Base-by-base conservation (phyloP, 2,888 invertebrate genomes). In the Tachina lurida region DNA sequence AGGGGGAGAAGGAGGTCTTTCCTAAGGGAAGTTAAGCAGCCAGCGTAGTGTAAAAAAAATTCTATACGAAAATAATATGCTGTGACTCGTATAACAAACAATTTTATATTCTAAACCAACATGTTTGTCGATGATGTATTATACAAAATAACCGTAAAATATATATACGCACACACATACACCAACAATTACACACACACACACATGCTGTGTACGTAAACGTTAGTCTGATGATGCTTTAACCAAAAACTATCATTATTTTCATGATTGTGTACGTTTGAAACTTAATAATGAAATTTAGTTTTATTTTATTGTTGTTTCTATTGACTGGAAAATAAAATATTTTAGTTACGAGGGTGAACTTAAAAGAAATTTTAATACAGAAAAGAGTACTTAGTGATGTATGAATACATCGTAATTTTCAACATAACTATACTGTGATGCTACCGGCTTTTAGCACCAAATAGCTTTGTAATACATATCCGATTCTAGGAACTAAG, bases 71-170 rank as follows among this genome's bases (percentile, higher is more conserved):
- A 90, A 91, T 90, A 81, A 81, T 74, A 78, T 78, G 74, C 74
- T 70, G 54, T 49, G 71, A 62, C 60, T 31, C 31, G 31, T 67
- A 73, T 77, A 67, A 60, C 75, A 89, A 89, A 89, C 89, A 89
- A 90, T 89, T 91, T 91, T 90, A 90, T 90, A 89, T 89, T 90
- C 89, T 89, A 90, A 89, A 90, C 90, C 91, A 91, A 91, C 90
- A 91, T 91, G 90, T 91, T 91, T 91, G 91, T 90, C 91, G 91
- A 91, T 91, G 91, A 91, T 91, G 91, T 91, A 91, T 91, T 91
- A 90, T 91, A 91, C 89, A 90, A 90, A 80, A 82, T 70, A 82
- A 85, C 62, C 81, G 84, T 81, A 85, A 81, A 84, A 80, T 73
- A 68, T 85, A 65, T 68, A 39, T 17, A 49, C 56, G 39, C 49